Conservation (phyloP, 2,888 invertebrate genomes). For the Acleris laterana region DNA sequence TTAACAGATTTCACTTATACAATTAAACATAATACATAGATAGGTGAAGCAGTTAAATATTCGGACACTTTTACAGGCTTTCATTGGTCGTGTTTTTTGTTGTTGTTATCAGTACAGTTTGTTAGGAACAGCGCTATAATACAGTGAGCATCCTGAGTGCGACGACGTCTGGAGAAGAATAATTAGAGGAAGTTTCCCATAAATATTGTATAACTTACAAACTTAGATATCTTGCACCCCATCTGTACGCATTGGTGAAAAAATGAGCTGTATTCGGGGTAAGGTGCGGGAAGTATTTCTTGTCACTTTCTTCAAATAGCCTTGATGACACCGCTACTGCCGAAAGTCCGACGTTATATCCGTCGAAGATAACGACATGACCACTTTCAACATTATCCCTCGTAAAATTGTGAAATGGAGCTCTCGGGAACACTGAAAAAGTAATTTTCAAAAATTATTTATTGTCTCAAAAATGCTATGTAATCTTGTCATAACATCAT, state of each 20-base stretch:
- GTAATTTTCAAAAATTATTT: not conserved
- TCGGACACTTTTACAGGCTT: too few species aligned
- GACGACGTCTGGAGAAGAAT: too few species aligned
- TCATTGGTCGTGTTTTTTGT: too few species aligned
- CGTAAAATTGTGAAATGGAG: not conserved
- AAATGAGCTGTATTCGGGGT: constrained; percentile 57
- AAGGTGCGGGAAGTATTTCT: constrained; percentile 48
- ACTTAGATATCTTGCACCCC: constrained; percentile 62
- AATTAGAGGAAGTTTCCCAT: too few species aligned
- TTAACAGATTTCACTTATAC: too few species aligned
- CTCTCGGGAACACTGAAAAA: not conserved
- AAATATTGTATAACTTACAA: constrained; percentile 52
- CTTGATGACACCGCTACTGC: constrained; percentile 54
- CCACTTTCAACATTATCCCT: not conserved
- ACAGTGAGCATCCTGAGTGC: too few species aligned
- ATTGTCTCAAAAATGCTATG: too few species aligned
- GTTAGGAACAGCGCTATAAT: too few species aligned
- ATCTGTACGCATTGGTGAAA: constrained; percentile 63
- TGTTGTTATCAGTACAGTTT: too few species aligned
- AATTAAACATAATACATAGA: too few species aligned
- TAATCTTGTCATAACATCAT: too few species aligned
- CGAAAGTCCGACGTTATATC: constrained; percentile 58
- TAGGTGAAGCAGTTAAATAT: too few species aligned
- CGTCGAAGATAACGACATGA: constrained; percentile 41
- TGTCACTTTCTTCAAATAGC: constrained; percentile 42